These are phyloP conservation scores for Hypotaenidia philippensis DNA, from an alignment of 2,797 vertebrate species.

Conservation along the genomic window DNA sequence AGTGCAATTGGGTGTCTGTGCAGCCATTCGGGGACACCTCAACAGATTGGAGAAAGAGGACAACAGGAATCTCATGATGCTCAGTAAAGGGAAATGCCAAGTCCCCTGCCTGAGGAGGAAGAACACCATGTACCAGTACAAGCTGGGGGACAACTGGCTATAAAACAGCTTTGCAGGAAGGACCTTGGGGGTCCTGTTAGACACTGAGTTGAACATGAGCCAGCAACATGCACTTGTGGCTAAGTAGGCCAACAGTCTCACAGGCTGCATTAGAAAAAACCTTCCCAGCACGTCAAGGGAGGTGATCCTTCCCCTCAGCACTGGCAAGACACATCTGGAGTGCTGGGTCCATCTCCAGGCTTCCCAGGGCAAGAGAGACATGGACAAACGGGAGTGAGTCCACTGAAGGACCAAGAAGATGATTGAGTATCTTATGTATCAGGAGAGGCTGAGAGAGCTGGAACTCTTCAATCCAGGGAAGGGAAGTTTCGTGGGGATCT, in stretches of 20 bases:
- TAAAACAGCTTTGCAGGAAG: background rate
- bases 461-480: background rate
- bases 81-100: background rate
- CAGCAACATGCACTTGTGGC: background rate
- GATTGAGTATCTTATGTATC: background rate
- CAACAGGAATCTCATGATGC: background rate
- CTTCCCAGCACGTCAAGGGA: rapidly evolving
- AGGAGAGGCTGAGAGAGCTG: background rate
- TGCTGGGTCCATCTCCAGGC: background rate
- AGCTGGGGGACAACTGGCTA: background rate
- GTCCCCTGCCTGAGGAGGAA: background rate
- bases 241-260: background rate
- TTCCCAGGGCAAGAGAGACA: background rate
- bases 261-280: background rate
- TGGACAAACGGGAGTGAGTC: background rate
- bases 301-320: background rate
- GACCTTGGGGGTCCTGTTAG: background rate
- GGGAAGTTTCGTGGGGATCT: background rate
- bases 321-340: background rate
- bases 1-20: background rate
- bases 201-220: background rate
- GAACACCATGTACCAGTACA: background rate
- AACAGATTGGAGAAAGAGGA: background rate
- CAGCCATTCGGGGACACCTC: background rate
- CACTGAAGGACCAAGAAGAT: background rate